Evolutionary conservation across 2,888 invertebrate species (phyloP), one percentile per base, ranked within the genome.

Genomic region (Drosophila algonquin): DNA sequence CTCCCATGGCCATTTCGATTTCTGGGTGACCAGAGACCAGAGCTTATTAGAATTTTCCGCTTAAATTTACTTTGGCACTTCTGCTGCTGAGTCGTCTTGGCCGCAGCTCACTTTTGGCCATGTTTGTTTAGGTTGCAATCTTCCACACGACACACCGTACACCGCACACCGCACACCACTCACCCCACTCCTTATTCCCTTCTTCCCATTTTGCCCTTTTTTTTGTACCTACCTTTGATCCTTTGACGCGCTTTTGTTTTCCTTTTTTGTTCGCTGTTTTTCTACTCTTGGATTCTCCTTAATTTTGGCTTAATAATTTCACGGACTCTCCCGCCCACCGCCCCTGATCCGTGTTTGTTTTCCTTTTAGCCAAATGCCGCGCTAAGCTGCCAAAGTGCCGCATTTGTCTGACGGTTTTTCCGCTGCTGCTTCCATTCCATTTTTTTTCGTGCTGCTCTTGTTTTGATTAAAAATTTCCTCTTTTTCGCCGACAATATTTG

Each of bases 41-140:
- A 86, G 83, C 83, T 89, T 85, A 85, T 85, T 85, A 85, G 83
- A 89, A 85, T 85, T 85, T 85, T 85, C 80, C 89, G 89, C 89
- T 89, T 89, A 89, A 89, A 79, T 87, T 80, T 89, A 72, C 88
- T 87, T 85, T 72, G 65, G 69, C 88, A 88, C 89, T 86, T 76
- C 46, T 32, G 40, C 16, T 47, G 55, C 21, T 18, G 18, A 80
- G 57, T 75, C 81, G 58, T 87, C 89, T 84, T 79, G 63, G 68
- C 76, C 68, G 64, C 57, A 57, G 55, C 52, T 45, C 57, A 59
- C 45, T 50, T 56, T 62, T 67, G 63, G 56, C 74, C 61, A 58
- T 83, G 71, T 88, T 83, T 88, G 89, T 84, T 88, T 83, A 71
- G 73, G 63, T 58, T 47, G 18, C 40, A 40, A 40, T 35, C 65